Evolutionary conservation across 1,140 invertebrate genomes (phyloP).

Genomic region (Paraescarpia echinospica): DNA sequence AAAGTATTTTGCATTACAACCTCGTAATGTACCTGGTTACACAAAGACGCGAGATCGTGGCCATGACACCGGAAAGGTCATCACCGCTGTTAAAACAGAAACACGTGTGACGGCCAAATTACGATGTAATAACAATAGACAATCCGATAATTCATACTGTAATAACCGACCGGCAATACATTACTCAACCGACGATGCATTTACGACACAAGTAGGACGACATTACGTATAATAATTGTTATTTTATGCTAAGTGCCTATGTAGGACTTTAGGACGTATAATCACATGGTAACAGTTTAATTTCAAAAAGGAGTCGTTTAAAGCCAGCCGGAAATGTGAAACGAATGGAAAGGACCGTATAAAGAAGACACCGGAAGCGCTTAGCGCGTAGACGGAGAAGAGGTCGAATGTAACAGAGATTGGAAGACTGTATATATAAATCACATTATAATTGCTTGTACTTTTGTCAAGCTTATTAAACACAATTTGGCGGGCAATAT

Average conservation of each 20-base stretch:
- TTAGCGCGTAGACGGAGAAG: no score
- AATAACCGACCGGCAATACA: neutral
- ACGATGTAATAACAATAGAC: neutral
- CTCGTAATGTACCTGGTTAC: neutral
- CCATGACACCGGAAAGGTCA: neutral
- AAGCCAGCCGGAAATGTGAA: no score
- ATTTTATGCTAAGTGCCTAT: neutral
- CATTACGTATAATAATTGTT: neutral
- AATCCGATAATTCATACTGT: neutral
- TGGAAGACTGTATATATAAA: no score
- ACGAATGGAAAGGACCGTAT: no score
- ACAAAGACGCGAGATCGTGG: neutral
- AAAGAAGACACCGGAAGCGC: no score
- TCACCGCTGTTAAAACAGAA: neutral
- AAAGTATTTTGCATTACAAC: neutral
- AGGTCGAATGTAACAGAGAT: no score
- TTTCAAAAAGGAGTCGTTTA: no score
- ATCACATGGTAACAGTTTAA: no score
- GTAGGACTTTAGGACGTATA: no score
- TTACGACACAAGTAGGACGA: neutral
- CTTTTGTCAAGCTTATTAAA: no score
- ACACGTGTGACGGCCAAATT: neutral
- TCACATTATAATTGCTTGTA: no score
- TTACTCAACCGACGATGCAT: neutral
- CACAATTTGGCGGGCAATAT: no score